phyloP scores from a whole-genome alignment of 1,140 invertebrate species.

The Eumaeus atala region DNA sequence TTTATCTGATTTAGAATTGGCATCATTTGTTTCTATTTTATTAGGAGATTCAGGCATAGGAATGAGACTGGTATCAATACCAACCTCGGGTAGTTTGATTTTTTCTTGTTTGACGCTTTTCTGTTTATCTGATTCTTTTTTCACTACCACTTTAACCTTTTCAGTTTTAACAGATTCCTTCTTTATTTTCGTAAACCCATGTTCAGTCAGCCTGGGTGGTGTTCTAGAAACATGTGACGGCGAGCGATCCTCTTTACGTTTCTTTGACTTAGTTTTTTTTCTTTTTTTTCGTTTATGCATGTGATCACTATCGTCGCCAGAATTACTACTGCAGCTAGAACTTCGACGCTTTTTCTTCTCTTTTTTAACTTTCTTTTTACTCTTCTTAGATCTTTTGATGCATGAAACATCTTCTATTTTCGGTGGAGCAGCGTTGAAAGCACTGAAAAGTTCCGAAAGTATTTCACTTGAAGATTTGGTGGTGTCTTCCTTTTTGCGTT shows the following conservation, averaged over 20 bases:
- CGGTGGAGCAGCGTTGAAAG: conserved; percentile 79
- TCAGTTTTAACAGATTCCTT: neutral
- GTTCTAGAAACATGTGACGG: conserved; percentile 37
- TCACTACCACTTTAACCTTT: conserved; percentile 21
- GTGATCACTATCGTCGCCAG: conserved; percentile 41
- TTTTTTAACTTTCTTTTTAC: conserved; percentile 65
- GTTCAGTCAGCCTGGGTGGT: conserved; percentile 42
- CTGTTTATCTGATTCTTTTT: conserved; percentile 19
- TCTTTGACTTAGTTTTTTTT: conserved; percentile 76
- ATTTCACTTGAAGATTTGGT: conserved; percentile 85
- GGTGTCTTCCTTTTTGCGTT: conserved; percentile 61
- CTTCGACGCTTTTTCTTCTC: conserved; percentile 63
- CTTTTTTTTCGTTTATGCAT: conserved; percentile 64
- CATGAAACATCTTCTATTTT: conserved; percentile 56
- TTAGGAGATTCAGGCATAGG: conserved; percentile 55
- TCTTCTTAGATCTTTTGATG: conserved; percentile 51
- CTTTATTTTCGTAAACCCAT: neutral
- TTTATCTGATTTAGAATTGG: conserved; percentile 39
- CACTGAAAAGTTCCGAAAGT: conserved; percentile 84
- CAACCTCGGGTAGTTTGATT: conserved; percentile 18
- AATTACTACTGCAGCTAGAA: conserved; percentile 41
- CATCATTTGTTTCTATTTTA: conserved; percentile 31
- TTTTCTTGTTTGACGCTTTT: conserved; percentile 16
- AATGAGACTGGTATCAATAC: conserved; percentile 45
- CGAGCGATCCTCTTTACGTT: conserved; percentile 67